Evolutionary conservation across 2,113 vertebrate species (phyloP), one percentile per base, ranked within the genome.

Genomic region (Pyrgilauda ruficollis): DNA sequence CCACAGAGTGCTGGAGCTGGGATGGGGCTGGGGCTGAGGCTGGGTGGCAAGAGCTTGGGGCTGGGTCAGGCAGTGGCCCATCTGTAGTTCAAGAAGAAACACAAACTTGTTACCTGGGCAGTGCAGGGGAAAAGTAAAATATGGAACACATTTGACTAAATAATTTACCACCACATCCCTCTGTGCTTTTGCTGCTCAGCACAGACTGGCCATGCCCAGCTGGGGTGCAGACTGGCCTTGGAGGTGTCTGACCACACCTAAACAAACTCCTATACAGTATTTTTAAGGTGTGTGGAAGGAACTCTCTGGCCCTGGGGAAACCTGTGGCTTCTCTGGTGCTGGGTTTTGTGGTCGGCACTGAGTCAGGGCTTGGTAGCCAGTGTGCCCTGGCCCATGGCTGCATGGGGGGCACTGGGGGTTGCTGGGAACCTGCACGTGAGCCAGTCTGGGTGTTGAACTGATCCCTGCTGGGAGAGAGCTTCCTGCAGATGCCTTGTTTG

Each of bases 1-100:
- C 56, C 3, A 2, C 53, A 47, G 78, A 59, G 0, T 59, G 20
- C 47, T 1, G 0, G 1, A 67, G 43, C 26, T 27, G 55, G 53
- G 15, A 31, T 55, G 26, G 28, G 24, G n/a, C 15, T 75, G 67
- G 24, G 53, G 28, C 26, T 73, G 64, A 20, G 46, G 19, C 37
- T 61, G 41, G 46, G 22, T 46, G 49, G 47, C 26, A 53, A 67
- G 79, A 33, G 12, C n/a, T 37, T 55, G 43, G 22, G 23, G 17
- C 44, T 86, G 46, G 47, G 23, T 4, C 37, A 56, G 85, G 61
- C 59, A 35, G 35, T 1, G 7, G 18, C 43, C 72, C 24, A 16
- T 64, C 15, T 67, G 12, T 35, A 15, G 19, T 74, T 73, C 0
- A 2, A 22, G 35, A 84, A 73, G 70, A 85, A 87, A 33, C 15